Base-by-base conservation (phyloP, 2,888 invertebrate genomes). In the Choreutis nemorana region DNA sequence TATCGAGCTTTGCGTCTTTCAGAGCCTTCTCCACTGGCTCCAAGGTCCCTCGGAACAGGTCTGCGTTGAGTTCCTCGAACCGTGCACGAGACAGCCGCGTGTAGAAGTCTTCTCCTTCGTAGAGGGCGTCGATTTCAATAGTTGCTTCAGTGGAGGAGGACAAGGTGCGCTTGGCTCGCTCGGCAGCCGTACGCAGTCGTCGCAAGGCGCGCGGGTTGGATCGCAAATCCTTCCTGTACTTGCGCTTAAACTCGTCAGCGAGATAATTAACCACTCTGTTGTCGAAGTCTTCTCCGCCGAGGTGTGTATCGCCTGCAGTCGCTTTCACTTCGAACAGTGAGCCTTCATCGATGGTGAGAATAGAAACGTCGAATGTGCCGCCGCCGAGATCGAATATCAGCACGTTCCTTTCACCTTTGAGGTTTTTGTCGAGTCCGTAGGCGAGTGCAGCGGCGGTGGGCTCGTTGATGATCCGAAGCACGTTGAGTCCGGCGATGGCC, bases 401-500 rank as follows among this genome's bases (percentile, higher is more conserved):
- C 2, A 85, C 82, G 48, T 84, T 84, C 34, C 82, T 82, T 49
- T 84, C 84, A 3, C 85, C 83, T 47, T 82, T 81, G 8, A 84
- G 63, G 44, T 83, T 83, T 46, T 85, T 85, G 45, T 85, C 84
- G 26, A 85, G 60, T 8, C 90, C 90, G 45, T 91, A 89, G 27
- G 89, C 87, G 39, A 89, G 60, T 15, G 89, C 89, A 14, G 88
- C 89, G 1, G 87, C 87, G 3, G 90, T 91, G 2, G 90, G 90
- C 49, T 91, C 90, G 56, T 90, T 89, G 42, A 90, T 88, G 40
- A 91, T 91, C 35, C 91, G 81, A 30, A 94, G 75, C 1, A 95
- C 92, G 66, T 94, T 94, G 25, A 95, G 59, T 0, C 94, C 94
- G 21, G 94, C 89, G 52, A 89, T 90, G 29, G 84, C 84, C 1